These are phyloP conservation scores for Synergus gifuensis DNA, from an alignment of 2,888 invertebrate species.

Conservation along the genomic window DNA sequence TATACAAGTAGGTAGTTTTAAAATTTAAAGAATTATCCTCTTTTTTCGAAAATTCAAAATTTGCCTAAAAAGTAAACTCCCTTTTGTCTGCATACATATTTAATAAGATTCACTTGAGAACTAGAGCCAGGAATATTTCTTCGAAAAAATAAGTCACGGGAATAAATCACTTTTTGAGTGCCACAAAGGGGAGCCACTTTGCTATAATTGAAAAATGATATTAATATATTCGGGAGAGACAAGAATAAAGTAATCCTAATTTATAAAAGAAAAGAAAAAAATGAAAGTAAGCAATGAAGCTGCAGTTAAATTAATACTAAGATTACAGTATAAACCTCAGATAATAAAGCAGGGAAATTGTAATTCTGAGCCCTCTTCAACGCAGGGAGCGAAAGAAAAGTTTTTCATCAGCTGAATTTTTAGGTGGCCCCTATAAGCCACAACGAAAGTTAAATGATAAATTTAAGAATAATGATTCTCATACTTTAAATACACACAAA, in stretches of 20 bases:
- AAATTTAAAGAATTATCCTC: too few species aligned
- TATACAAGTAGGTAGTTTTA: too few species aligned
- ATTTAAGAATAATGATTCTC: slow-evolving; percentile 6
- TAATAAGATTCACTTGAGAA: neutral
- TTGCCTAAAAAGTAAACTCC: neutral
- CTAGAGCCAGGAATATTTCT: neutral
- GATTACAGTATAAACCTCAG: neutral
- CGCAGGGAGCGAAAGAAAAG: slow-evolving; percentile 10
- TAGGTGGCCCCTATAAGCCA: slow-evolving; percentile 7
- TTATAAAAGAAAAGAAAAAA: slow-evolving; percentile 1
- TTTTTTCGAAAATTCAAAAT: too few species aligned
- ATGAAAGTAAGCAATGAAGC: neutral
- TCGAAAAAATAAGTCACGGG: neutral
- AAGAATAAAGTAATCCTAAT: neutral
- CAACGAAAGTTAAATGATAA: slow-evolving; percentile 6
- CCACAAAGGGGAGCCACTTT: neutral
- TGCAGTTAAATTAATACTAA: slow-evolving; percentile 7
- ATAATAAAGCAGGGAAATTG: slow-evolving; percentile 23
- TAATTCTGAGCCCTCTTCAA: neutral
- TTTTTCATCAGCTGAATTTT: slow-evolving; percentile 21
- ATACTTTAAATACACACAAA: neutral
- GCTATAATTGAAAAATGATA: neutral
- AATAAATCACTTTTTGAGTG: neutral
- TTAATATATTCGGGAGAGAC: neutral
- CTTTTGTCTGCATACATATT: neutral